phyloP scores from a whole-genome alignment of 2,113 vertebrate genomes.

The Xenus cinereus region DNA sequence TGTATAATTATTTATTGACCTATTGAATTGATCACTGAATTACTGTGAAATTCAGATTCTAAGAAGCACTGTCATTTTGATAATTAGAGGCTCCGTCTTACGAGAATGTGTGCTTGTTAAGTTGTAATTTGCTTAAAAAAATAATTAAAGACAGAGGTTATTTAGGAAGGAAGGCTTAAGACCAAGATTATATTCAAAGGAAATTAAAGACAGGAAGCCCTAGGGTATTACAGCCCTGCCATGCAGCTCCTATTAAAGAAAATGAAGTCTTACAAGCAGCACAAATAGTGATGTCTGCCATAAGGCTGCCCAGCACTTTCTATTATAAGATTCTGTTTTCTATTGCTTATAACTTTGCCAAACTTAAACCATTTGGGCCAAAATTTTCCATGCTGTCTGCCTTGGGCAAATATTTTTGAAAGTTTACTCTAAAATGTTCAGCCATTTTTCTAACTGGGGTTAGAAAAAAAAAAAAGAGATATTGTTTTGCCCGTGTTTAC shows the following conservation, averaged over 20 bases:
- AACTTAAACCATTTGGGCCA: constrained; percentile 1
- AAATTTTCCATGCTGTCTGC: constrained; percentile 18
- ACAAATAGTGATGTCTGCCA: not conserved
- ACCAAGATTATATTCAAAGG: constrained; percentile 65
- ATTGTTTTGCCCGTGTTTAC: not conserved
- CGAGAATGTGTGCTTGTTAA: constrained; percentile 49
- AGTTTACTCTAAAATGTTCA: not conserved
- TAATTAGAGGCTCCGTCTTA: constrained; percentile 54
- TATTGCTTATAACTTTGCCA: constrained; percentile 3
- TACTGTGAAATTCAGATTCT: constrained; percentile 28
- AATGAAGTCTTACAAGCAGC: constrained; percentile 47
- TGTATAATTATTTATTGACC: constrained; percentile 23
- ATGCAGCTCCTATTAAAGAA: constrained; percentile 47
- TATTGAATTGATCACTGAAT: not conserved
- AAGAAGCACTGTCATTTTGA: constrained; percentile 30
- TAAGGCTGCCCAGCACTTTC: constrained; percentile 26
- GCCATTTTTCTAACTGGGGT: not conserved
- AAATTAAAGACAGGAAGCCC: constrained; percentile 69
- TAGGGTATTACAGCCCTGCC: constrained; percentile 43
- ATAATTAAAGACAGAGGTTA: constrained; percentile 67
- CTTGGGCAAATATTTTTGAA: not conserved
- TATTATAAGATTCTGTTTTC: constrained; percentile 5
- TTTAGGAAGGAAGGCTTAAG: constrained; percentile 72
- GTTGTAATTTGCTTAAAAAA: constrained; percentile 65
- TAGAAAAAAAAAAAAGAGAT: not conserved